Conservation (phyloP, 2,113 vertebrate species). For the Malurus melanocephalus region DNA sequence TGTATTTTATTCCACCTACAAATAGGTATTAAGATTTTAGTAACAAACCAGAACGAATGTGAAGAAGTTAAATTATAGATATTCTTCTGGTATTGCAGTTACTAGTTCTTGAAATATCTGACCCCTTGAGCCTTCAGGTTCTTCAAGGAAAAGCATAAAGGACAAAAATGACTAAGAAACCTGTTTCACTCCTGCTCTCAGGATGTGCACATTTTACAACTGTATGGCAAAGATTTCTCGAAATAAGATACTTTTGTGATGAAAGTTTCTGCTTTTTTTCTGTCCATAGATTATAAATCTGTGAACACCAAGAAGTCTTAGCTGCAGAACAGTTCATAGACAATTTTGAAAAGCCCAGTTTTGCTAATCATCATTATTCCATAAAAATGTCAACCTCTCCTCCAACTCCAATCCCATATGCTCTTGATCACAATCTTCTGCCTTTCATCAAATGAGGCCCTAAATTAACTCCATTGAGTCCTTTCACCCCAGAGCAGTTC, state of each 20-base stretch:
- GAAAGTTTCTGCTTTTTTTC: conserved; percentile 63
- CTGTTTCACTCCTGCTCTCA: neutral
- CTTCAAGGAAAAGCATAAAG: neutral
- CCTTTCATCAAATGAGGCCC: conserved; percentile 64
- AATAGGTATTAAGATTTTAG: neutral
- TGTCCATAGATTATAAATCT: conserved; percentile 67
- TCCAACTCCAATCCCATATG: conserved; percentile 39
- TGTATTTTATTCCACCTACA: fast-evolving
- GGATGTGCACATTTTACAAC: neutral
- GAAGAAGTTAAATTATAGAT: neutral
- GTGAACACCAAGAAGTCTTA: conserved; percentile 7
- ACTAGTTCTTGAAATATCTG: neutral
- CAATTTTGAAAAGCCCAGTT: conserved; percentile 4
- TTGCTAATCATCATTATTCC: conserved; percentile 68
- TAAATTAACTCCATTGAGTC: neutral
- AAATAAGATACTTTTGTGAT: conserved; percentile 42
- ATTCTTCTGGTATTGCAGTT: neutral
- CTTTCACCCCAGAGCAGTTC: conserved; percentile 22
- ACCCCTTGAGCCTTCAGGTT: neutral
- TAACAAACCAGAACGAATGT: neutral
- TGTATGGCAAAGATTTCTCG: neutral
- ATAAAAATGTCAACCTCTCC: conserved; percentile 66
- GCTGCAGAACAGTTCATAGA: conserved; percentile 23
- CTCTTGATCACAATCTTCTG: conserved; percentile 68
- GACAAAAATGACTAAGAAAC: neutral